A percentile compares a stretch with the other conserved stretches of the same genome.
phyloP scores from a whole-genome alignment of 2,113 vertebrate species.

The Machaerirhynchus nigripectus region DNA sequence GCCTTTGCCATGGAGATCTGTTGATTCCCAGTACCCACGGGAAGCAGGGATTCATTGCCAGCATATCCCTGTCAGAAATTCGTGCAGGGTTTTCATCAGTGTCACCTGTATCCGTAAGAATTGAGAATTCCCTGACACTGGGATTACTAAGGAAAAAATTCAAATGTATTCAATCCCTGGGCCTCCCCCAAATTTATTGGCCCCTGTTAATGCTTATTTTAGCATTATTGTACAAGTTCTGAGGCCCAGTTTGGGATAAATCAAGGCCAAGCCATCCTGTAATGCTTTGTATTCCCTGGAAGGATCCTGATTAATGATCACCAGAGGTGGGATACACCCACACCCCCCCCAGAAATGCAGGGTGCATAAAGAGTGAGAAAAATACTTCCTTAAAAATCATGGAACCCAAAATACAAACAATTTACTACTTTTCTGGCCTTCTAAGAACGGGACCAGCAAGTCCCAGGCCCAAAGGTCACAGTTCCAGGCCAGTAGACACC shows the following conservation, averaged over 20 bases:
- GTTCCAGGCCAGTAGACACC: not conserved
- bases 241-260: not conserved
- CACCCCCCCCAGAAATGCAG: not conserved
- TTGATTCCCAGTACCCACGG: not conserved
- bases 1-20: not conserved
- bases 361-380: not conserved
- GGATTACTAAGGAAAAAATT: not conserved
- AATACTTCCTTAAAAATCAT: not conserved
- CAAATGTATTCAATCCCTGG: not conserved
- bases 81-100: not conserved
- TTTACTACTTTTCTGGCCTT: not conserved
- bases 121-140: fast-evolving
- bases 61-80: not conserved
- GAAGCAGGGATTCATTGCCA: not conserved
- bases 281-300: not conserved
- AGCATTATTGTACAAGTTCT: not conserved
- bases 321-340: not conserved
- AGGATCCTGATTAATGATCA: not conserved
- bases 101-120: not conserved
- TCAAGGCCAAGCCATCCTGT: not conserved
- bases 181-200: not conserved
- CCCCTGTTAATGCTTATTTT: not conserved
- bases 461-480: not conserved
- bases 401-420: not conserved
- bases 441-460: not conserved